Percentiles rank a stretch among this genome's conserved stretches.
Evolutionary conservation across 2,888 invertebrate species (phyloP).

Genomic region (Lampropteryx suffumata): DNA sequence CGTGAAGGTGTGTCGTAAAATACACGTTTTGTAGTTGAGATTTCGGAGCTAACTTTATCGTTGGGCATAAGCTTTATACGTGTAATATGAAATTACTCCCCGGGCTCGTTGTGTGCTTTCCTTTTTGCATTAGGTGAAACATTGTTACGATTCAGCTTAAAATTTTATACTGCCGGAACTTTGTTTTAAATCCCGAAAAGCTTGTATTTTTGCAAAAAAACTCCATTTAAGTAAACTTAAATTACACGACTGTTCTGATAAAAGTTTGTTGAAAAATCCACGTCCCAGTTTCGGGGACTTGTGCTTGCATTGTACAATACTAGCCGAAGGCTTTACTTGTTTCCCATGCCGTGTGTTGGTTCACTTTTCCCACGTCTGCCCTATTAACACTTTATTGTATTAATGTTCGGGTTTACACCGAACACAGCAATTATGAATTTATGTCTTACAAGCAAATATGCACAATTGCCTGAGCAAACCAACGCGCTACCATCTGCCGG

Average conservation of each 20-base stretch:
- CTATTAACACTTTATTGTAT: no score
- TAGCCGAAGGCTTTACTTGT: slow-evolving; percentile 38
- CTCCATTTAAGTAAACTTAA: slow-evolving; percentile 8
- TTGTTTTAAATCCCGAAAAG: neutral
- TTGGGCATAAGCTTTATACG: slow-evolving; percentile 32
- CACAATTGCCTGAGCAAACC: no score
- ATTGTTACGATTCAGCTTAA: slow-evolving; percentile 9
- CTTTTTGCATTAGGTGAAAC: slow-evolving; percentile 10
- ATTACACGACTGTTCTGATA: slow-evolving; percentile 30
- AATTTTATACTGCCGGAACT: slow-evolving; percentile 16
- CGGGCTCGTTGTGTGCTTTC: slow-evolving; percentile 5
- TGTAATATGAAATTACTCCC: slow-evolving; percentile 33
- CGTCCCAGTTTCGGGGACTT: slow-evolving; percentile 42
- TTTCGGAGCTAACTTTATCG: slow-evolving; percentile 34
- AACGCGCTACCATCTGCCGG: no score
- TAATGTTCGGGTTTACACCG: no score
- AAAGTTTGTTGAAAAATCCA: slow-evolving; percentile 41
- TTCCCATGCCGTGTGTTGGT: no score
- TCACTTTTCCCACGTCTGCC: no score
- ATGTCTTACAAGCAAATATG: no score
- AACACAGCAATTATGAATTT: no score
- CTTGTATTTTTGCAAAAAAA: slow-evolving; percentile 5
- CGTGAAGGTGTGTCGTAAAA: slow-evolving; percentile 40
- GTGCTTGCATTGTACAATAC: slow-evolving; percentile 39
- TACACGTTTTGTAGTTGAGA: slow-evolving; percentile 37